Evolutionary conservation across 1,140 invertebrate genomes (phyloP), one percentile per base, ranked within the genome.

Genomic region (Drosophila yakuba): DNA sequence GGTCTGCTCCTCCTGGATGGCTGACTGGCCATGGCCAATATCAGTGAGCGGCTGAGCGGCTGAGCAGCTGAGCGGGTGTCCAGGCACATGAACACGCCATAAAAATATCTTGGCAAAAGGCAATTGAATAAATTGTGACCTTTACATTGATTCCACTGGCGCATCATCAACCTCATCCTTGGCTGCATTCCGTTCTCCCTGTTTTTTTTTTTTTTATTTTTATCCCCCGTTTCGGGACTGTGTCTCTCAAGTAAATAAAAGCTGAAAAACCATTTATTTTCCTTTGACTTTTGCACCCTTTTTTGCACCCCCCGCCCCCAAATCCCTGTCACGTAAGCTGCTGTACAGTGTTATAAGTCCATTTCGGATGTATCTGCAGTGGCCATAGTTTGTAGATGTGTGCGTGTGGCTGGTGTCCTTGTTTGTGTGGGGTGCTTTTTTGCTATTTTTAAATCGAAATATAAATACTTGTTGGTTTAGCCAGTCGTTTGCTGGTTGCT

Each of bases 51-150:
- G 25, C 23, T 41, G n/a, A 51, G 48, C 36, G 59, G 25, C 23
- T 25, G 23, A 25, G 25, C 25, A 4, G 4, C 25, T 25, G 25
- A 45, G 17, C 36, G 59, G 25, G 41, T 51, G 57, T 43, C 57
- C 74, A 68, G 57, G 82, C 79, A 62, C 83, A 86, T 86, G 83
- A 79, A 83, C 83, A 86, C 84, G 71, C 83, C 81, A 88, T 88
- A 86, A 86, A 88, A 86, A 86, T 88, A 88, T 89, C 80, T 75
- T 84, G 67, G 75, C 78, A 73, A 71, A 69, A 78, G 84, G 77
- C 84, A 89, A 89, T 89, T 89, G 84, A 90, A 89, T 89, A 89
- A 89, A 89, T 89, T 89, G 85, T 89, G 84, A 89, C 84, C 84
- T 89, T 89, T 89, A 89, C 84, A 89, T 89, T 89, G 84, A 89